Evolutionary conservation across 2,888 invertebrate genomes (phyloP).

Genomic region (Pterostichus madidus): DNA sequence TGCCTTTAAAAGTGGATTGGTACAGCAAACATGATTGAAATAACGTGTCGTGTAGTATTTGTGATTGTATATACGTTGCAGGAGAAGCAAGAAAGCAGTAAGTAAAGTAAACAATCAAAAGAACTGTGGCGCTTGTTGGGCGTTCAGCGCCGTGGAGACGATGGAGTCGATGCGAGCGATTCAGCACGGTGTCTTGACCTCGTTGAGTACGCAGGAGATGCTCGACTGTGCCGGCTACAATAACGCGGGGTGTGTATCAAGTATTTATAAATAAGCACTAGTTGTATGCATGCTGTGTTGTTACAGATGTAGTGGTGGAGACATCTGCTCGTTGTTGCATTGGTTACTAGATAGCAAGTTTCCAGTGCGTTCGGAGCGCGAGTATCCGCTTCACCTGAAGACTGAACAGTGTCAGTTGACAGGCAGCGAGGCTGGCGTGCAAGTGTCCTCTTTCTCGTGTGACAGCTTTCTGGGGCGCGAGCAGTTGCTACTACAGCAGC

Average conservation of each 20-base stretch:
- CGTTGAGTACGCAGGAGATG: conserved; percentile 88
- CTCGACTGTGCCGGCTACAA: conserved; percentile 89
- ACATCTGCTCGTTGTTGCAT: conserved; percentile 87
- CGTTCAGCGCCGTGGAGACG: conserved; percentile 87
- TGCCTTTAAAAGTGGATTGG: conserved; percentile 75
- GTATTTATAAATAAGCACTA: too few relatives aligned
- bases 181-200: conserved; percentile 79
- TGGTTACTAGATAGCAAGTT: conserved; percentile 83
- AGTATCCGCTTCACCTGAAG: conserved; percentile 83
- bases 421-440: conserved; percentile 76
- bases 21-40: conserved; percentile 67
- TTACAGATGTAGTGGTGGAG: conserved; percentile 83
- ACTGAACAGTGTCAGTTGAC: conserved; percentile 78
- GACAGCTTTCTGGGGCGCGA: conserved; percentile 83
- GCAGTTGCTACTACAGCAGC: conserved; percentile 79
- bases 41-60: background rate
- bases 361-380: conserved; percentile 79
- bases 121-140: conserved; percentile 92
- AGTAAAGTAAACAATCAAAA: conserved; percentile 86
- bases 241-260: conserved; percentile 81
- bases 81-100: conserved; percentile 84
- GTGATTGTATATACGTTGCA: conserved; percentile 74
- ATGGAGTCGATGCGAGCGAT: conserved; percentile 89
- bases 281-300: too few relatives aligned
- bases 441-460: conserved; percentile 81